Conservation (phyloP, 1,140 invertebrate species). For the Drosophila seguyi region DNA sequence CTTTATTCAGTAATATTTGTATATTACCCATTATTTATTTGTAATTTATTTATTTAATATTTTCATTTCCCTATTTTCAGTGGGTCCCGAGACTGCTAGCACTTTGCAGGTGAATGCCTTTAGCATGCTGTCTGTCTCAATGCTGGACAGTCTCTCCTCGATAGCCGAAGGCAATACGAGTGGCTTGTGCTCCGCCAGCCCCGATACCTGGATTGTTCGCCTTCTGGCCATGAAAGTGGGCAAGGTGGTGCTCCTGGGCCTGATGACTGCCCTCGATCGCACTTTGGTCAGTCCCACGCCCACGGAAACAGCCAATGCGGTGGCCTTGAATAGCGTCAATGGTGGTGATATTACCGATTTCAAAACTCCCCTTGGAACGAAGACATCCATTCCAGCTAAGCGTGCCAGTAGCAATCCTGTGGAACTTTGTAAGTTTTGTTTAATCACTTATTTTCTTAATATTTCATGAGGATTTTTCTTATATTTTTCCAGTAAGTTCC, state of each 20-base stretch:
- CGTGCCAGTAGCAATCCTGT: conserved; percentile 24
- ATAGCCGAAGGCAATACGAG: conserved; percentile 58
- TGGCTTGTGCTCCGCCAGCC: conserved; percentile 55
- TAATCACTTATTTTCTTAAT: background rate
- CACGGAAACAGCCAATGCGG: conserved; percentile 20
- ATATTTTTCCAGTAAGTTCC: conserved; percentile 2
- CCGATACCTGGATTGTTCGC: conserved; percentile 64
- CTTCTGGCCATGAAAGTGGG: conserved; percentile 63
- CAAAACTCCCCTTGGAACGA: background rate
- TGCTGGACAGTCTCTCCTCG: conserved; percentile 50
- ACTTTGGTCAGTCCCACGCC: conserved; percentile 20
- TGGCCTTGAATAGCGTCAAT: conserved; percentile 32
- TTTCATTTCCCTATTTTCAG: conserved; percentile 13
- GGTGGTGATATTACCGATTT: conserved; percentile 1
- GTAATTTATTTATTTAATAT: background rate
- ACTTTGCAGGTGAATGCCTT: conserved; percentile 62
- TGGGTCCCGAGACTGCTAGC: conserved; percentile 51
- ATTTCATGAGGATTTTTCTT: background rate
- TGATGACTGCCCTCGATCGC: conserved; percentile 60
- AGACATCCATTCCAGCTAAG: conserved; percentile 31
- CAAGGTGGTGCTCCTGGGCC: conserved; percentile 53
- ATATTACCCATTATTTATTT: background rate
- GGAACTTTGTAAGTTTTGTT: background rate
- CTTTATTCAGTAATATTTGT: too few species aligned
- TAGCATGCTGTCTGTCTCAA: conserved; percentile 53